A percentile compares a stretch with the other conserved stretches of the same genome.
Evolutionary conservation across 2,888 invertebrate genomes (phyloP).

Genomic region (Heteromurus nitidus): DNA sequence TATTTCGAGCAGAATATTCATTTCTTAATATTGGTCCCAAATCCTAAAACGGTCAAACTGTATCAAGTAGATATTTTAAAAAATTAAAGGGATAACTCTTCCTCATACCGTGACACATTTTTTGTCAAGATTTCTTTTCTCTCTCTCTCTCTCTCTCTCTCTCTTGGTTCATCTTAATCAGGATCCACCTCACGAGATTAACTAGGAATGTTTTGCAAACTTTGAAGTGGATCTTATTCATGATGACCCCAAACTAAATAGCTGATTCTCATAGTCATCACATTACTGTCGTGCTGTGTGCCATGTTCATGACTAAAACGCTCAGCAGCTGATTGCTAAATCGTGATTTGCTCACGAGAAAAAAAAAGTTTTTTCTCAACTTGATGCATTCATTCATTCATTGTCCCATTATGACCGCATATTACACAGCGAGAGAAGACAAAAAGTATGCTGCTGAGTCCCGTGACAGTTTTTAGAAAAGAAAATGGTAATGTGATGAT

Average conservation of each 20-base stretch:
- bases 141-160: neutral
- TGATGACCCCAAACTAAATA: slow-evolving; percentile 52
- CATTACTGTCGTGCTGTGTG: slow-evolving; percentile 56
- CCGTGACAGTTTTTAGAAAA: slow-evolving; percentile 48
- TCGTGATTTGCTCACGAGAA: slow-evolving; percentile 50
- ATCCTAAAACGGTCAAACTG: too few relatives aligned
- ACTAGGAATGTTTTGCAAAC: slow-evolving; percentile 7
- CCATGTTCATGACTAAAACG: slow-evolving; percentile 47
- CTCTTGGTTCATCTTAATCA: neutral
- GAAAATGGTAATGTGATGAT: slow-evolving; percentile 27
- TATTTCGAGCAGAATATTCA: too few relatives aligned
- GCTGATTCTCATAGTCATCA: slow-evolving; percentile 44
- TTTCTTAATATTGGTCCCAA: too few relatives aligned
- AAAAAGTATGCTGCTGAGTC: slow-evolving; percentile 41
- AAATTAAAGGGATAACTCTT: neutral
- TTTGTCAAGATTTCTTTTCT: neutral
- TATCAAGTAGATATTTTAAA: neutral
- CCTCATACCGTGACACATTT: slow-evolving; percentile 27
- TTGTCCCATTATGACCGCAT: slow-evolving; percentile 41
- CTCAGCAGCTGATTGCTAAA: slow-evolving; percentile 57
- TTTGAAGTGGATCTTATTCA: slow-evolving; percentile 33
- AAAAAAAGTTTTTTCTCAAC: slow-evolving; percentile 15
- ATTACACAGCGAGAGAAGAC: slow-evolving; percentile 21
- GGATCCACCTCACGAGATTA: slow-evolving; percentile 7
- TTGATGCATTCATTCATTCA: slow-evolving; percentile 31